Evolutionary conservation across 92 coral and sea anemone species (phyloP).

Genomic region (Zoanthus sansibaricus): DNA sequence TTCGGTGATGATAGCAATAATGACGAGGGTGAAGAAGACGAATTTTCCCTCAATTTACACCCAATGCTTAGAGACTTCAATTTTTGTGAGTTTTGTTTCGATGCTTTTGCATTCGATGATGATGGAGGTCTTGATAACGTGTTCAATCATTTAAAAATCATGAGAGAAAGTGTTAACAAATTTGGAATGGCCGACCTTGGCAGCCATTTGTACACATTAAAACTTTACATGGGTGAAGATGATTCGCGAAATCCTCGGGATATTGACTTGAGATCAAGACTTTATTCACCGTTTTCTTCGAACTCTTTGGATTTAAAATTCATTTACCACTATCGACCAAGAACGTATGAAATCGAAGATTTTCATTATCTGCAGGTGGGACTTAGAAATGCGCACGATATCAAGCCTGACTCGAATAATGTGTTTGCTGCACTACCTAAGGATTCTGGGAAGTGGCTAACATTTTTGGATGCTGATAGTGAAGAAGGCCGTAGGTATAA

Average conservation of each 20-base stretch:
- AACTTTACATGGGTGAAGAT: slow-evolving; percentile 38
- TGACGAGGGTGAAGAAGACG: not conserved
- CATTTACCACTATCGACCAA: slow-evolving; percentile 26
- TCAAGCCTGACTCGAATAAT: slow-evolving; percentile 18
- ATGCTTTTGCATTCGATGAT: not conserved
- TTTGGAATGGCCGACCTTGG: slow-evolving; percentile 35
- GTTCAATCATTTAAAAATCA: slow-evolving; percentile 19
- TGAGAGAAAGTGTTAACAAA: slow-evolving; percentile 21
- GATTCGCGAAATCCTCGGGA: slow-evolving; percentile 35
- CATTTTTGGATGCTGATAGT: slow-evolving; percentile 36
- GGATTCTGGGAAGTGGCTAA: slow-evolving; percentile 43
- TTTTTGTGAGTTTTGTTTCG: slow-evolving; percentile 40
- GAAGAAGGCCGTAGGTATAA: slow-evolving; percentile 17
- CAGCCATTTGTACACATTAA: slow-evolving; percentile 32
- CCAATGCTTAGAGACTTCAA: slow-evolving; percentile 34
- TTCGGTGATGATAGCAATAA: not conserved
- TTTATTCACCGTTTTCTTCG: slow-evolving; percentile 35
- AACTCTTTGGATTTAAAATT: slow-evolving; percentile 36
- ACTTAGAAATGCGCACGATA: slow-evolving; percentile 32
- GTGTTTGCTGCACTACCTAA: slow-evolving; percentile 23
- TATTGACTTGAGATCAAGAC: slow-evolving; percentile 40
- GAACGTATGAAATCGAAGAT: slow-evolving; percentile 22
- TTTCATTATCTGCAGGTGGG: slow-evolving; percentile 38
- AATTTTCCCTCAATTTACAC: not conserved
- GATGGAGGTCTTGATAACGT: slow-evolving; percentile 13